These are phyloP conservation scores for Caradrina clavipalpis DNA, from an alignment of 2,888 invertebrate genomes.

Conservation along the genomic window DNA sequence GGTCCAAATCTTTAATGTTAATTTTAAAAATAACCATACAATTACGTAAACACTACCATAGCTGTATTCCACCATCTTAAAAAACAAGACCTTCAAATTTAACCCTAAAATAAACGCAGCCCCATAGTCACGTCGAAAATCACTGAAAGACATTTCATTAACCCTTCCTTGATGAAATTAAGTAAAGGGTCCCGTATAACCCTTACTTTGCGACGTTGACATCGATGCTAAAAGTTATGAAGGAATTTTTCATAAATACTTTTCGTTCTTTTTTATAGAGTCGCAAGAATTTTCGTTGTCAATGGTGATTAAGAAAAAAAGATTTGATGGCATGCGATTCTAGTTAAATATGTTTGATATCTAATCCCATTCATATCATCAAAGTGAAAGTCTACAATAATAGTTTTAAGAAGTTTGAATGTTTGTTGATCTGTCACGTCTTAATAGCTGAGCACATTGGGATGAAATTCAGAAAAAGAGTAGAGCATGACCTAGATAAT, in stretches of 20 bases:
- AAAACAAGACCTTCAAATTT: conserved; percentile 31
- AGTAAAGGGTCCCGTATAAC: conserved; percentile 49
- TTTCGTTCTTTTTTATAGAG: conserved; percentile 40
- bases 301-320: conserved; percentile 32
- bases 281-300: conserved; percentile 31
- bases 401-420: too few relatives aligned
- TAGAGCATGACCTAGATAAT: too few relatives aligned
- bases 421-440: too few relatives aligned
- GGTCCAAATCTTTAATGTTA: too few relatives aligned
- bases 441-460: too few relatives aligned
- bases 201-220: conserved; percentile 39
- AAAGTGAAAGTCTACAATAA: too few relatives aligned
- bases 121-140: conserved; percentile 58
- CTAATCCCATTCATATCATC: too few relatives aligned
- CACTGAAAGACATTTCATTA: conserved; percentile 66
- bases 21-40: neutral
- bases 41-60: neutral
- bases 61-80: neutral
- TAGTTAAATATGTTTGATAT: neutral
- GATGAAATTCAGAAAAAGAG: too few relatives aligned
- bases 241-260: conserved; percentile 62
- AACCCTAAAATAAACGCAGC: conserved; percentile 53
- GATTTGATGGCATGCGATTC: neutral
- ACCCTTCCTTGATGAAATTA: conserved; percentile 66
- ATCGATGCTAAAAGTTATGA: conserved; percentile 51